Percentiles rank a stretch among this genome's conserved stretches.
Evolutionary conservation across 2,888 invertebrate species (phyloP).

Genomic region (Drosophila suboccidentalis): DNA sequence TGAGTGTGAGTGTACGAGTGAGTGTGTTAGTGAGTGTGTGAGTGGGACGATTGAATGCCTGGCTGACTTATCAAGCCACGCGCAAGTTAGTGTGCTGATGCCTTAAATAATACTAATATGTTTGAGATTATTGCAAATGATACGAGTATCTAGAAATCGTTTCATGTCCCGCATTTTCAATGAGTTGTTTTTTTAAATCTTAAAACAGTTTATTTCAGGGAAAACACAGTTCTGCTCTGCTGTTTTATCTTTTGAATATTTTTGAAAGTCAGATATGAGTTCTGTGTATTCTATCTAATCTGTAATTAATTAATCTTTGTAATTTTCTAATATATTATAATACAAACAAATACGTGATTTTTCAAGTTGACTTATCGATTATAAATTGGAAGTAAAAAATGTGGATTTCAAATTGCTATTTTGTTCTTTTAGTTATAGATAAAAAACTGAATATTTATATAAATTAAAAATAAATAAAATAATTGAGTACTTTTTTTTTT

Average conservation of each 20-base stretch:
- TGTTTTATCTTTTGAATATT: slow-evolving; percentile 9
- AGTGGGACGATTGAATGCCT: slow-evolving; percentile 13
- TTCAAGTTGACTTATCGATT: slow-evolving; percentile 2
- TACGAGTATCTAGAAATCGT: slow-evolving; percentile 4
- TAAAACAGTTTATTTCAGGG: neutral
- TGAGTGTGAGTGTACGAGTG: slow-evolving; percentile 6
- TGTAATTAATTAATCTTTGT: slow-evolving; percentile 1
- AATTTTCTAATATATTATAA: slow-evolving; percentile 2
- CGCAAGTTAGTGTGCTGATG: slow-evolving; percentile 22
- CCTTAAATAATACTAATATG: slow-evolving; percentile 34
- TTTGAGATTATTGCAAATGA: slow-evolving; percentile 30
- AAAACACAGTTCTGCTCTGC: neutral
- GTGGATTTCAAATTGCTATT: neutral
- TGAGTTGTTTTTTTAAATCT: neutral
- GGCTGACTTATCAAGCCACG: slow-evolving; percentile 45
- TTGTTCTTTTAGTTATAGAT: neutral
- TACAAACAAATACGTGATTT: neutral
- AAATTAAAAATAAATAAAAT: neutral
- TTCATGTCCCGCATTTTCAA: slow-evolving; percentile 29
- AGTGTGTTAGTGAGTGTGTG: neutral
- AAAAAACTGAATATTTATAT: neutral
- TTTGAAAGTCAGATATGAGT: neutral
- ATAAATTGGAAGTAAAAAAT: neutral
- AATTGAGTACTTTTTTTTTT: neutral
- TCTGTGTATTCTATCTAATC: too few relatives aligned